Percentiles rank a stretch among this genome's conserved stretches.
phyloP scores from a whole-genome alignment of 2,888 invertebrate genomes.

The Tiliacea aurago region DNA sequence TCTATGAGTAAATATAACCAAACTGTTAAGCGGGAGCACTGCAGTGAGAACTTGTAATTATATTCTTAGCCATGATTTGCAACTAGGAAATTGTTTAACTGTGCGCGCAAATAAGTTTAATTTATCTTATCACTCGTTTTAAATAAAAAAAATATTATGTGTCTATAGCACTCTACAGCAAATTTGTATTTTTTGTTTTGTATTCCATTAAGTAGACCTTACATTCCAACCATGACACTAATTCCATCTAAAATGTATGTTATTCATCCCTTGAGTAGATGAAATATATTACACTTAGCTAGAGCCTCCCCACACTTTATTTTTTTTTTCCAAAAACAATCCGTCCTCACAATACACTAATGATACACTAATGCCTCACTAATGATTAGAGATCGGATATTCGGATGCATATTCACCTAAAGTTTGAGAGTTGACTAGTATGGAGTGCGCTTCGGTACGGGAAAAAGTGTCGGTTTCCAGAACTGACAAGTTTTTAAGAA shows the following conservation, averaged over 20 bases:
- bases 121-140: neutral
- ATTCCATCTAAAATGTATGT: neutral
- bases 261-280: neutral
- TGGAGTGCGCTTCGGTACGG: no score
- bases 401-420: no score
- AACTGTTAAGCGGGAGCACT: neutral
- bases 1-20: constrained; percentile 9
- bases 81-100: neutral
- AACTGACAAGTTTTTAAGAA: no score
- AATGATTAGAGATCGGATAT: no score
- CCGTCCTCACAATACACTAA: no score
- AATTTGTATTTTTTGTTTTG: no score
- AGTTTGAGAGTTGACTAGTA: no score
- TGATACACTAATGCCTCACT: no score
- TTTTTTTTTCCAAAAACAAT: neutral
- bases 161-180: neutral
- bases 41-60: neutral
- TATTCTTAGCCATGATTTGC: neutral
- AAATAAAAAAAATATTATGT: no score
- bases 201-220: neutral
- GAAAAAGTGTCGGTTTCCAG: no score
- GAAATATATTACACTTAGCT: neutral
- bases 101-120: no score
- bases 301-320: neutral
- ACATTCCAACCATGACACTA: no score